Evolutionary conservation across 2,113 vertebrate species (phyloP).

Genomic region (Callipepla californica): DNA sequence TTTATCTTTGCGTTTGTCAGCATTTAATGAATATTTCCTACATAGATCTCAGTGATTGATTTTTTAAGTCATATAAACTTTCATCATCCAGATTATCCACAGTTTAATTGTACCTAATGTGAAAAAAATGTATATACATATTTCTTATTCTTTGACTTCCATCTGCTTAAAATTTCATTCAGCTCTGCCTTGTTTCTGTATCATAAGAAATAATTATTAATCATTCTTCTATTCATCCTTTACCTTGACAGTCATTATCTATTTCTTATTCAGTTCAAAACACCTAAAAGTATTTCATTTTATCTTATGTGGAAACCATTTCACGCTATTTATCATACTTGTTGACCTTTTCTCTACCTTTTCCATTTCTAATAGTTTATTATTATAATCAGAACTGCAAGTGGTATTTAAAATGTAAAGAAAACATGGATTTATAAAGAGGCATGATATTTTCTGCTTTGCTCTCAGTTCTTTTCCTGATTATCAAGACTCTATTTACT

Average conservation of each 20-base stretch:
- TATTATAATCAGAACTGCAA: constrained; percentile 42
- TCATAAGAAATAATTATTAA: neutral
- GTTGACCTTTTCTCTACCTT: constrained; percentile 51
- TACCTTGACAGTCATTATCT: neutral
- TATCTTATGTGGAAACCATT: neutral
- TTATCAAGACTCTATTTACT: constrained; percentile 32
- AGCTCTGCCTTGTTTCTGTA: neutral
- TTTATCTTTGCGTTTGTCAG: constrained; percentile 1
- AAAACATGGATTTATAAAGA: constrained; percentile 3
- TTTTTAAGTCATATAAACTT: neutral
- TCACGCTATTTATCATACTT: constrained; percentile 35
- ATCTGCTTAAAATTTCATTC: constrained; percentile 25
- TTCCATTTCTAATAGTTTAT: constrained; percentile 45
- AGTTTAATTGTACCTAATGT: neutral
- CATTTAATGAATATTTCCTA: neutral
- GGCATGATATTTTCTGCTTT: constrained; percentile 26
- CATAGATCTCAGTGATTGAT: neutral
- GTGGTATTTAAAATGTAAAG: neutral
- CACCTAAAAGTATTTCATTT: neutral
- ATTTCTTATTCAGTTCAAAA: constrained; percentile 34
- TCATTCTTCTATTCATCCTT: neutral
- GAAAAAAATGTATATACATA: neutral
- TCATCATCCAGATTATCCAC: accelerated
- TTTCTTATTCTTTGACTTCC: neutral
- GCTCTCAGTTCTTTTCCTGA: neutral